phyloP scores from a whole-genome alignment of 2,888 invertebrate species.

The Proisotoma minuta region DNA sequence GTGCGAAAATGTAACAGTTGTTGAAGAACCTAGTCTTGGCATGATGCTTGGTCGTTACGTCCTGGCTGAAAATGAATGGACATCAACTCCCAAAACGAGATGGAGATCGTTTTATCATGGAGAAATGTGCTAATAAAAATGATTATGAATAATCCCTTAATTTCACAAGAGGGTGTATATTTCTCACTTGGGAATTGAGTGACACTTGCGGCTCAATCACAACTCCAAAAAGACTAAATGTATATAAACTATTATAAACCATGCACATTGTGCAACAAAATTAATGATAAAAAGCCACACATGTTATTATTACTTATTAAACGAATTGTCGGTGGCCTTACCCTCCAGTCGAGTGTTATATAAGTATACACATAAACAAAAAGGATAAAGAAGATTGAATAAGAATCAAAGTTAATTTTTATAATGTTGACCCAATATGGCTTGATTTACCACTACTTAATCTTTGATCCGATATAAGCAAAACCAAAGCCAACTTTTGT shows the following conservation, averaged over 20 bases:
- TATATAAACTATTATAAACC: neutral
- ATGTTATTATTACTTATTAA: slow-evolving; percentile 1
- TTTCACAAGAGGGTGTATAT: neutral
- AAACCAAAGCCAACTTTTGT: neutral
- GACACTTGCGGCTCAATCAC: slow-evolving; percentile 12
- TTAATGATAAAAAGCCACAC: neutral
- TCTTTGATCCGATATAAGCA: neutral
- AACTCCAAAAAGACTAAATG: neutral
- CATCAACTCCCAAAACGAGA: too few relatives aligned
- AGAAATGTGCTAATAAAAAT: neutral
- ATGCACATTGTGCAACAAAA: neutral
- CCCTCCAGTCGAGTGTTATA: too few relatives aligned
- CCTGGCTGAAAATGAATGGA: neutral
- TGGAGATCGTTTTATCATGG: too few relatives aligned
- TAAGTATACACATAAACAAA: too few relatives aligned
- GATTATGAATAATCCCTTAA: slow-evolving; percentile 9
- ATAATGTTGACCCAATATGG: slow-evolving; percentile 16
- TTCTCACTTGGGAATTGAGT: slow-evolving; percentile 1
- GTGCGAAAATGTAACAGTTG: slow-evolving; percentile 18
- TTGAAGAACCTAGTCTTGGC: slow-evolving; percentile 1
- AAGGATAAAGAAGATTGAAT: too few relatives aligned
- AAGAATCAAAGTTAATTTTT: slow-evolving; percentile 8
- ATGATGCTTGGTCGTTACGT: neutral
- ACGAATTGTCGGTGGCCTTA: too few relatives aligned
- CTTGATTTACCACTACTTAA: slow-evolving; percentile 10